Percentiles rank a stretch among this genome's conserved stretches.
Evolutionary conservation across 2,797 vertebrate genomes (phyloP).

Genomic region (Danio aesculapii): DNA sequence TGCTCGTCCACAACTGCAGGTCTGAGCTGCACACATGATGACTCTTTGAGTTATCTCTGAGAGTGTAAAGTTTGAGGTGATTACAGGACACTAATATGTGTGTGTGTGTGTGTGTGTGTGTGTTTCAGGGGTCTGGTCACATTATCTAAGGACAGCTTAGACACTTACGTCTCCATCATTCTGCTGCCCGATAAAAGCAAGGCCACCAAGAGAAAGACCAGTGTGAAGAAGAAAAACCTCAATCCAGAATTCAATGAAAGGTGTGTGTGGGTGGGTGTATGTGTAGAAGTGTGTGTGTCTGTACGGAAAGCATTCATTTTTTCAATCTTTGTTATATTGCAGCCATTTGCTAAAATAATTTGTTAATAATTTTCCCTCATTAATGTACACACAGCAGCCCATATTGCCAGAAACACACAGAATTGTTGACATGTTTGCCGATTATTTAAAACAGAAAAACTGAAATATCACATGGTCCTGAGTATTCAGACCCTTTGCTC

Average conservation of each 20-base stretch:
- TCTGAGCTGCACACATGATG: slow-evolving; percentile 53
- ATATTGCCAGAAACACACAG: no score
- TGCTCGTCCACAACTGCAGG: slow-evolving; percentile 87
- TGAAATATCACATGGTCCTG: no score
- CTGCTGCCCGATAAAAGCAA: slow-evolving; percentile 92
- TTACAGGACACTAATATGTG: slow-evolving; percentile 17
- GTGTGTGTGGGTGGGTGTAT: slow-evolving; percentile 66
- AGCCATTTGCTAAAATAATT: no score
- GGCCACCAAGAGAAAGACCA: slow-evolving; percentile 89
- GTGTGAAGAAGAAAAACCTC: slow-evolving; percentile 84
- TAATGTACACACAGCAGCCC: no score
- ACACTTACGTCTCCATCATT: slow-evolving; percentile 88
- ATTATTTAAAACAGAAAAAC: no score
- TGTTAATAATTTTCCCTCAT: no score
- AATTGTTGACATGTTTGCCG: no score
- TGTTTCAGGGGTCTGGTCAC: slow-evolving; percentile 79
- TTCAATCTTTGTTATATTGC: not conserved
- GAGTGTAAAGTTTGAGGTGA: not conserved
- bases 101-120: slow-evolving; percentile 36
- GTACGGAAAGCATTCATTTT: not conserved
- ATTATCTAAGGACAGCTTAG: slow-evolving; percentile 82
- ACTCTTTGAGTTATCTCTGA: not conserved
- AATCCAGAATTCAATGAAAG: slow-evolving; percentile 91
- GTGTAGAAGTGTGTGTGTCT: slow-evolving; percentile 8
- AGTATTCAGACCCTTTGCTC: no score